Evolutionary conservation across 2,888 invertebrate species (phyloP), one percentile per base, ranked within the genome.

Genomic region (Tachystola acroxantha): DNA sequence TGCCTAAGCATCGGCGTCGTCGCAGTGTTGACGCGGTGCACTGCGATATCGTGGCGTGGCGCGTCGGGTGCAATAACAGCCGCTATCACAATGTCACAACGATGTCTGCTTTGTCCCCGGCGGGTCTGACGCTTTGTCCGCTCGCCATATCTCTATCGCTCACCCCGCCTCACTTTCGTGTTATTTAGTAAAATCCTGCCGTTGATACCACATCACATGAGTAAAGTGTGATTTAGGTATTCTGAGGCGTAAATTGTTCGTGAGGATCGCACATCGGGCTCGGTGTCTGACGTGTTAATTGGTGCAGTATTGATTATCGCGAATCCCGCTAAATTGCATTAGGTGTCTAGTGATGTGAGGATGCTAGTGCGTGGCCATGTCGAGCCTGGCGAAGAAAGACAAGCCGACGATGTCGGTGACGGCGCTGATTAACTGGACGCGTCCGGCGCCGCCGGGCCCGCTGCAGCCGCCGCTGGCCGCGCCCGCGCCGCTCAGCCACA

Each of bases 341-440:
- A 57, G 57, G 70, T 63, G 57, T 49, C 47, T 38, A 81, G 86
- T 86, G 78, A 81, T 81, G 82, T 80, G 80, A 84, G 79, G 78
- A 79, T 78, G 71, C 50, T 81, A 75, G 77, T 79, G 72, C 50
- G 71, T 74, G 67, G 81, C 70, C 71, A 85, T 86, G 86, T 82
- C 86, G 64, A 78, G 78, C 64, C 62, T 93, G 93, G 91, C 94
- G 90, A 94, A 94, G 89, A 94, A 94, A 86, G 94, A 94, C 81
- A 94, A 94, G 75, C 94, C 94, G 63, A 94, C 94, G 88, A 93
- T 94, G 92, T 93, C 93, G 72, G 94, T 94, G 68, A 92, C 94
- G 64, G 93, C 94, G 62, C 92, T 94, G 71, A 94, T 94, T 67
- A 91, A 91, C 74, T 92, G 91, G 91, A 88, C 90, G 56, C 88